These are phyloP conservation scores for Agapostemon virescens DNA, from an alignment of 2,888 invertebrate genomes.

Conservation along the genomic window DNA sequence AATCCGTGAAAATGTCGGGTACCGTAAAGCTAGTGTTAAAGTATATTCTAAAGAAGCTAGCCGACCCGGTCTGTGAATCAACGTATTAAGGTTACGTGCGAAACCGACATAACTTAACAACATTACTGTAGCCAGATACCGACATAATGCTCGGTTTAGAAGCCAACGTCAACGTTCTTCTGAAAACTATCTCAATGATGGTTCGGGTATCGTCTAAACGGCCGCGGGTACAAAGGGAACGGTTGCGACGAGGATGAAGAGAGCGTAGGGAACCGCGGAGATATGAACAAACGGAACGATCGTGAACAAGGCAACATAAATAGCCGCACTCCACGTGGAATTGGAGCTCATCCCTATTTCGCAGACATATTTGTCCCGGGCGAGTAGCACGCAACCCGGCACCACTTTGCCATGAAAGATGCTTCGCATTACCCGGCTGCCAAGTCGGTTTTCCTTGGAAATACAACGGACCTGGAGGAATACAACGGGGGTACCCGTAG, in stretches of 20 bases:
- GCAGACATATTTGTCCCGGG: constrained; percentile 62
- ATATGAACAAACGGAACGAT: constrained; percentile 40
- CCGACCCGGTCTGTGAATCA: no score
- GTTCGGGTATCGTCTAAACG: constrained; percentile 16
- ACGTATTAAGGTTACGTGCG: constrained; percentile 2
- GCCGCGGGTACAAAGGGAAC: background rate
- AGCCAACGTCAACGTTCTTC: constrained; percentile 4
- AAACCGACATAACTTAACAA: background rate
- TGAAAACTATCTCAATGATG: background rate
- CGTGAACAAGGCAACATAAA: constrained; percentile 56
- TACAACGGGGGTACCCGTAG: constrained; percentile 13
- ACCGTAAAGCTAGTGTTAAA: no score
- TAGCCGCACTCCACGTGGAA: constrained; percentile 59
- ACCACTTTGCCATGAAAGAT: constrained; percentile 62
- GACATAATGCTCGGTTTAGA: background rate
- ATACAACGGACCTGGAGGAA: constrained; percentile 40
- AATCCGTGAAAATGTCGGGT: no score
- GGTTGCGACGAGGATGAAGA: background rate
- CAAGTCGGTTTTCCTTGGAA: constrained; percentile 47
- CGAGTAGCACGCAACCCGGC: constrained; percentile 48
- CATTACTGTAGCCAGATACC: background rate
- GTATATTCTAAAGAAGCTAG: no score
- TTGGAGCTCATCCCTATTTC: constrained; percentile 60
- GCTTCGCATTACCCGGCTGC: constrained; percentile 54
- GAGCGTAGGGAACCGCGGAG: background rate